These are phyloP conservation scores for Channa argus DNA, from an alignment of 2,113 vertebrate species.

Conservation along the genomic window DNA sequence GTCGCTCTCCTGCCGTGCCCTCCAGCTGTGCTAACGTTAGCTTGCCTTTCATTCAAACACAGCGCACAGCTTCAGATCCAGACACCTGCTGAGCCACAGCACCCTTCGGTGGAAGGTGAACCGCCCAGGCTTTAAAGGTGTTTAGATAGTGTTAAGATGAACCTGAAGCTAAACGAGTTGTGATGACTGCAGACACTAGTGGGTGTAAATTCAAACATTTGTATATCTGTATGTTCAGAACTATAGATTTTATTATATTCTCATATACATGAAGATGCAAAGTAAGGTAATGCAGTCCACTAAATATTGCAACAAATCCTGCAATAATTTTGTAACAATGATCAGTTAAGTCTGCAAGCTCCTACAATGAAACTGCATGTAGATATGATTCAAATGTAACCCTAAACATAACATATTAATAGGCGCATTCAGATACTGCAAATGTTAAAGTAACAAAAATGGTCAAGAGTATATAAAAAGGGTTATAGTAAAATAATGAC, in stretches of 20 bases:
- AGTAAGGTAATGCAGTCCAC: not conserved
- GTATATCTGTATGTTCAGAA: too few relatives aligned
- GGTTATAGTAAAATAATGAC: too few relatives aligned
- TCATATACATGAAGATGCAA: not conserved
- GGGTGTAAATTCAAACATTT: not conserved
- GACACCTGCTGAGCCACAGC: slow-evolving; percentile 31
- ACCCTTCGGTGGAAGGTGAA: slow-evolving; percentile 8
- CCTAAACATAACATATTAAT: too few relatives aligned
- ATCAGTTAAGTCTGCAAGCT: too few relatives aligned
- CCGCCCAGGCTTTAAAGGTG: not conserved
- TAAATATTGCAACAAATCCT: too few relatives aligned
- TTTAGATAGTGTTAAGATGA: slow-evolving; percentile 3
- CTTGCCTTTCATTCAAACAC: slow-evolving; percentile 3
- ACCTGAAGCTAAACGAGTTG: not conserved
- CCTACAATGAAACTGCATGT: too few relatives aligned
- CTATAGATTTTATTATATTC: not conserved
- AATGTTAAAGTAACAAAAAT: too few relatives aligned
- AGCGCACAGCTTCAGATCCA: slow-evolving; percentile 14
- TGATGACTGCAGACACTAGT: not conserved
- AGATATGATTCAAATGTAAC: too few relatives aligned
- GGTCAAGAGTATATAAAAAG: too few relatives aligned
- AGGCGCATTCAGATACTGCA: too few relatives aligned
- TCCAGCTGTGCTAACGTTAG: slow-evolving; percentile 50
- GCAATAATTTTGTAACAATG: too few relatives aligned
- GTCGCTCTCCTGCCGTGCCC: slow-evolving; percentile 21